Conservation (phyloP, 2,888 invertebrate genomes). For the Trachelus iudaicus region DNA sequence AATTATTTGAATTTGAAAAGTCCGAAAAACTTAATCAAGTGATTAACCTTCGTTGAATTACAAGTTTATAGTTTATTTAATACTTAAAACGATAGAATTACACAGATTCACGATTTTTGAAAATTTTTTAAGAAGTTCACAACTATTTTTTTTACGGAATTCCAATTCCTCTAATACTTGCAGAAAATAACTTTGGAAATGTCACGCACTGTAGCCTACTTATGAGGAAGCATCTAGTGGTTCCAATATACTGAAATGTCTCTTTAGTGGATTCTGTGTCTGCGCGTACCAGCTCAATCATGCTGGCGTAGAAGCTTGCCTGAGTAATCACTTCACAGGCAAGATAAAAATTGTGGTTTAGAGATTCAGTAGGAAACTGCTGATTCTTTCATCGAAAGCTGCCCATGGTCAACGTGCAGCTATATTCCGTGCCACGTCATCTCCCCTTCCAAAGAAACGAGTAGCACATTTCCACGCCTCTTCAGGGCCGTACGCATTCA, state of each 20-base stretch:
- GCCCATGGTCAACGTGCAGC: conserved; percentile 5
- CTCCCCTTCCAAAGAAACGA: conserved; percentile 13
- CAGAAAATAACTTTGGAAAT: neutral
- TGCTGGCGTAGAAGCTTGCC: neutral
- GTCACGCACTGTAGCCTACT: neutral
- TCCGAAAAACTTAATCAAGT: neutral
- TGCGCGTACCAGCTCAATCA: neutral
- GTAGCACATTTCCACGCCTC: conserved; percentile 12
- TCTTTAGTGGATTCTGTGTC: neutral
- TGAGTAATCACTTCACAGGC: neutral
- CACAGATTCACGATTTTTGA: neutral
- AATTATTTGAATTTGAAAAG: too few species aligned
- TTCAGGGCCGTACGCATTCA: conserved; percentile 1
- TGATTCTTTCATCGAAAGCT: conserved; percentile 8
- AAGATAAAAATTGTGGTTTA: neutral
- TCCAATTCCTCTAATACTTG: neutral
- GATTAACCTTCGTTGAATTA: neutral
- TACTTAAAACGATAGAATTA: neutral
- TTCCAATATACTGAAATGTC: neutral
- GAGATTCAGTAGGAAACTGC: conserved; percentile 3
- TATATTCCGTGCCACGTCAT: conserved; percentile 21
- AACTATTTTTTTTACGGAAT: neutral
- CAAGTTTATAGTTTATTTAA: neutral
- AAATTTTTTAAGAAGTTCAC: neutral
- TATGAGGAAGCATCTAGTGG: neutral